Evolutionary conservation across 2,888 invertebrate genomes (phyloP).

Genomic region (Masnerella sp.): DNA sequence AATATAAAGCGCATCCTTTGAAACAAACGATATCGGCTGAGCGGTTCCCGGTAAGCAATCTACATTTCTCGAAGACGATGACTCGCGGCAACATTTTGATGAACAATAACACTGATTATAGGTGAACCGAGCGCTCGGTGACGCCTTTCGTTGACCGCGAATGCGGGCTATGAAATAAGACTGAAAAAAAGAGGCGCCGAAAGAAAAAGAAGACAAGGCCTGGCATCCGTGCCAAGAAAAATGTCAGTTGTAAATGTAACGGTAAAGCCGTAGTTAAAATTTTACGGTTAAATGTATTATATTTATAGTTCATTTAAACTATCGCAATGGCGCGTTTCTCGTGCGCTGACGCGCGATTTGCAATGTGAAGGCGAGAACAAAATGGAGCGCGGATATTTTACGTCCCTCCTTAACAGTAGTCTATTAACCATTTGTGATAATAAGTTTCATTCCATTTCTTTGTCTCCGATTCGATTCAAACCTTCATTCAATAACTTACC

Average conservation of each 20-base stretch:
- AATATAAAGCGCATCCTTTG: conserved; percentile 48
- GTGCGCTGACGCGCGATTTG: conserved; percentile 32
- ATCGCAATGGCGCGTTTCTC: conserved; percentile 41
- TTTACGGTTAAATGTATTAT: conserved; percentile 59
- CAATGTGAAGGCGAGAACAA: conserved; percentile 41
- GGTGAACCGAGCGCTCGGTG: conserved; percentile 41
- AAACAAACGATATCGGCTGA: conserved; percentile 40
- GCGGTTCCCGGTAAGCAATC: conserved; percentile 58
- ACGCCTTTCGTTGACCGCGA: conserved; percentile 58
- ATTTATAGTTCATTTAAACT: conserved; percentile 59
- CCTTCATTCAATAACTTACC: too few relatives aligned
- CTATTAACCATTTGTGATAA: conserved; percentile 43
- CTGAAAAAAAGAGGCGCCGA: conserved; percentile 29
- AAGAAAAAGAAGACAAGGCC: conserved; percentile 22
- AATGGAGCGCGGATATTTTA: conserved; percentile 49
- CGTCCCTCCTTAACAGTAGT: conserved; percentile 34
- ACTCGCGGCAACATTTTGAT: conserved; percentile 52
- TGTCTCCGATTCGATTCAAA: conserved; percentile 32
- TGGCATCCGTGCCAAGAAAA: conserved; percentile 48
- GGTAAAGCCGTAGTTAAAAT: conserved; percentile 57
- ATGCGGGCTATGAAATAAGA: conserved; percentile 44
- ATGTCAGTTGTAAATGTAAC: conserved; percentile 58
- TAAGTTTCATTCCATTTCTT: conserved; percentile 21
- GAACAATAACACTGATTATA: conserved; percentile 59
- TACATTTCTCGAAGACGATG: conserved; percentile 56